Conservation (phyloP, 1,140 invertebrate genomes). For the Nautilus pompilius region DNA sequence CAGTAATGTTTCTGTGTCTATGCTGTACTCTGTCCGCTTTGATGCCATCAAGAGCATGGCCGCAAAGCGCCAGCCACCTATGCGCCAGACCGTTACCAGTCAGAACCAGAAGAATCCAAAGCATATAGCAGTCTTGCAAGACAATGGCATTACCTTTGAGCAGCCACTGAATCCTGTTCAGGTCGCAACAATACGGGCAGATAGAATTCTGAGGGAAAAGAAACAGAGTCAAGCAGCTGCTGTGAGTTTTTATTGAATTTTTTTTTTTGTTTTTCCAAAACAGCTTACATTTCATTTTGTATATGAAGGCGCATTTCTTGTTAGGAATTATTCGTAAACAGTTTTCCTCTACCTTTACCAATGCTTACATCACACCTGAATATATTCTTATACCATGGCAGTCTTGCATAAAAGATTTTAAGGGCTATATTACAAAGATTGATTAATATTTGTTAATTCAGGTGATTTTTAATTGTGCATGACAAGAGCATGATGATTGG, state of each 20-base stretch:
- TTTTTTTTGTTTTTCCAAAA: background rate
- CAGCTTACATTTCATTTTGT: too few species aligned
- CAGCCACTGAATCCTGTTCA: constrained; percentile 77
- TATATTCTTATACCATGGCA: too few species aligned
- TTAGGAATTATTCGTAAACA: too few species aligned
- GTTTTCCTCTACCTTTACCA: too few species aligned
- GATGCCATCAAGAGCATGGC: constrained; percentile 75
- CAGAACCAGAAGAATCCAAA: constrained; percentile 75
- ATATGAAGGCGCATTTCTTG: too few species aligned
- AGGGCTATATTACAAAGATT: too few species aligned
- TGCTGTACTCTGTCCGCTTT: constrained; percentile 70
- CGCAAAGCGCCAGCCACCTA: constrained; percentile 66
- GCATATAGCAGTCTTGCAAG: constrained; percentile 75
- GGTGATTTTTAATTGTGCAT: too few species aligned
- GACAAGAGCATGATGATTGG: too few species aligned
- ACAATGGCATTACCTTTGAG: constrained; percentile 83
- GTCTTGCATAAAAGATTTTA: too few species aligned
- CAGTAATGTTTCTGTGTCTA: constrained; percentile 75
- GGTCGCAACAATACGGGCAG: constrained; percentile 78
- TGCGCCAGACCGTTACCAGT: constrained; percentile 68
- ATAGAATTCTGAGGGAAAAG: constrained; percentile 80
- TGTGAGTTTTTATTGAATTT: constrained; percentile 12
- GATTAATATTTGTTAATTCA: too few species aligned
- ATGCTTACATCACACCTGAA: too few species aligned
- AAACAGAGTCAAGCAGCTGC: constrained; percentile 56